Percentiles rank a stretch among this genome's conserved stretches.
Evolutionary conservation across 2,888 invertebrate species (phyloP).

Genomic region (Tiphia femorata): DNA sequence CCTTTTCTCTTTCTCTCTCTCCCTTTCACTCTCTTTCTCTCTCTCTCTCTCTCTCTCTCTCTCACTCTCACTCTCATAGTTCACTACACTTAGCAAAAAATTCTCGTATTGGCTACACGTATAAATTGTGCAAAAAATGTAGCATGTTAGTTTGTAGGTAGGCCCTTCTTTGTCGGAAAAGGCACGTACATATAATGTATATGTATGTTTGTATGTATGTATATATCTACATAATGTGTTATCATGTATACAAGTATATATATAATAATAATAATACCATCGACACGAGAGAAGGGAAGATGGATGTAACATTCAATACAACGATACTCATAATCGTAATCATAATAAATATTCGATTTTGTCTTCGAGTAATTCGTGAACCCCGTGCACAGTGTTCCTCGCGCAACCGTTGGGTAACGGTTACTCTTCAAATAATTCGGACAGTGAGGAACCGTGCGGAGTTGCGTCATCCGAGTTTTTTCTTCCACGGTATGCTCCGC

Average conservation of each 20-base stretch:
- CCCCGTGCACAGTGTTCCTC: too few relatives aligned
- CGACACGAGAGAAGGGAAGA: slow-evolving; percentile 18
- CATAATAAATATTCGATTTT: slow-evolving; percentile 24
- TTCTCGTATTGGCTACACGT: slow-evolving; percentile 46
- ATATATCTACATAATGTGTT: slow-evolving; percentile 15
- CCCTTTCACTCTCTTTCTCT: not conserved
- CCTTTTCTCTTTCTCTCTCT: not conserved
- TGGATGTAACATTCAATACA: slow-evolving; percentile 18
- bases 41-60: not conserved
- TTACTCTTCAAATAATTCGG: too few relatives aligned
- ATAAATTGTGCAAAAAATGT: slow-evolving; percentile 57
- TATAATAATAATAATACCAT: slow-evolving; percentile 32
- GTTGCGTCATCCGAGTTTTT: too few relatives aligned
- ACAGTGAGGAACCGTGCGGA: too few relatives aligned
- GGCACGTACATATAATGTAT: slow-evolving; percentile 48
- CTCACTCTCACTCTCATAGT: not conserved
- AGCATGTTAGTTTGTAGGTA: slow-evolving; percentile 46
- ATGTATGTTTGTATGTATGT: slow-evolving; percentile 24
- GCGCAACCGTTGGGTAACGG: too few relatives aligned
- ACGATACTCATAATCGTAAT: slow-evolving; percentile 20
- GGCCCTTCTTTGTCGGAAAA: slow-evolving; percentile 47
- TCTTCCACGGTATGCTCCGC: too few relatives aligned
- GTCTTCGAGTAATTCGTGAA: too few relatives aligned
- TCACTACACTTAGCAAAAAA: slow-evolving; percentile 42
- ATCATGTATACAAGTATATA: slow-evolving; percentile 37